phyloP scores from a whole-genome alignment of 2,113 vertebrate genomes.

The Taxidea taxus region DNA sequence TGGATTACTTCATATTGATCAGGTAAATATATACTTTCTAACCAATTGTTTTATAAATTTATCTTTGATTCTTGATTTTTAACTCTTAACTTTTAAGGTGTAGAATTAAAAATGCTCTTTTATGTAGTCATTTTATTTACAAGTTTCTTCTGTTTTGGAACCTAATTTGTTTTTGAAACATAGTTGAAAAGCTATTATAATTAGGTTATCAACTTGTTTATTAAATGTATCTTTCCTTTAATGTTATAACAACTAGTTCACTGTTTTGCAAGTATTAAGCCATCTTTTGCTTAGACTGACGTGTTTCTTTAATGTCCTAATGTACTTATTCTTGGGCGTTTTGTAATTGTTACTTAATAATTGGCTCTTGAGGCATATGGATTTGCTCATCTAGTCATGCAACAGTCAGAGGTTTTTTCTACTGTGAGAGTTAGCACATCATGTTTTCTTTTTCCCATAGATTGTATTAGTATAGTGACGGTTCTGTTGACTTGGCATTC shows the following conservation, averaged over 20 bases:
- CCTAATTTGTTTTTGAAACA: constrained; percentile 18
- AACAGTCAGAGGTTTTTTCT: neutral
- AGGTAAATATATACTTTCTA: constrained; percentile 84
- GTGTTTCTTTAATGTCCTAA: neutral
- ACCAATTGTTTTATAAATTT: constrained; percentile 15
- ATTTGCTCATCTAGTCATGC: neutral
- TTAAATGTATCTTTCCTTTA: neutral
- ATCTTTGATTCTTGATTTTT: constrained; percentile 36
- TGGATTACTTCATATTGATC: constrained; percentile 96
- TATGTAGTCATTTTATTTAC: constrained; percentile 8
- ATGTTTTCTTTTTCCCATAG: constrained; percentile 14
- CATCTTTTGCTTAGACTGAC: neutral
- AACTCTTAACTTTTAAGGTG: neutral
- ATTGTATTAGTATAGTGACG: neutral
- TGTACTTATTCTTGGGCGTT: neutral
- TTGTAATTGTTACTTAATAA: constrained; percentile 5
- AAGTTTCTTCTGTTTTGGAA: constrained; percentile 5
- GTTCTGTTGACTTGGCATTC: neutral
- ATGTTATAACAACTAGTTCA: neutral
- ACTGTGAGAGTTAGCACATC: neutral
- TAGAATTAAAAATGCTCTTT: constrained; percentile 28
- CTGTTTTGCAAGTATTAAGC: constrained; percentile 27
- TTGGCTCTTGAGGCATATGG: neutral
- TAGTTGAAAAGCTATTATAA: neutral
- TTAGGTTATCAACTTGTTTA: neutral